These are phyloP conservation scores for Pangasianodon gigas DNA, from an alignment of 2,113 vertebrate species.

Conservation along the genomic window DNA sequence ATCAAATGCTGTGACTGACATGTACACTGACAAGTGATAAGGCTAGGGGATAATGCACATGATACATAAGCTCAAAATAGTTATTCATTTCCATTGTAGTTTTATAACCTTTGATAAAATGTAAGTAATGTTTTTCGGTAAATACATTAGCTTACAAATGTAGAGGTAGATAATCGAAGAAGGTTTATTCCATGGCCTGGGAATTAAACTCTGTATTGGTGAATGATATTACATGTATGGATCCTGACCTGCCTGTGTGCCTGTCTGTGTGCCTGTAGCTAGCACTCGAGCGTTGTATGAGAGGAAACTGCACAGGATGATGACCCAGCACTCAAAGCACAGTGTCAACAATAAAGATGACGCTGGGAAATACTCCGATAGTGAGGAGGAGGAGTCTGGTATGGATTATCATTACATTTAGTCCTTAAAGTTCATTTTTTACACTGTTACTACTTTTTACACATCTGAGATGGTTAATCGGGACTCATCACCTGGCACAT, in stretches of 20 bases:
- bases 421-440: not conserved
- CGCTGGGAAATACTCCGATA: conserved; percentile 64
- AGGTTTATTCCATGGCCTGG: not conserved
- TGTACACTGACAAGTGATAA: not conserved
- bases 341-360: conserved; percentile 55
- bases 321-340: conserved; percentile 51
- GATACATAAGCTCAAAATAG: not conserved
- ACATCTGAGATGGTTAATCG: not conserved
- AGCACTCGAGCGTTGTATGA: conserved; percentile 81
- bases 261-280: conserved; percentile 66
- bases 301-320: conserved; percentile 73
- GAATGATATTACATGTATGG: not conserved
- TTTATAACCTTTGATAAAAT: not conserved
- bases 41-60: not conserved
- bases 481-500: not conserved
- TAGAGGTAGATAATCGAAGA: not conserved
- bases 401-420: not conserved
- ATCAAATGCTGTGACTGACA: not conserved
- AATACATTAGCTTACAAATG: not conserved
- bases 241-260: not conserved
- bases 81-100: not conserved
- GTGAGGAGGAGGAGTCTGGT: conserved; percentile 65
- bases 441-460: not conserved
- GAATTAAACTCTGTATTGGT: not conserved
- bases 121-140: not conserved